Evolutionary conservation across 2,113 vertebrate species (phyloP).

Genomic region (Damaliscus lunatus): DNA sequence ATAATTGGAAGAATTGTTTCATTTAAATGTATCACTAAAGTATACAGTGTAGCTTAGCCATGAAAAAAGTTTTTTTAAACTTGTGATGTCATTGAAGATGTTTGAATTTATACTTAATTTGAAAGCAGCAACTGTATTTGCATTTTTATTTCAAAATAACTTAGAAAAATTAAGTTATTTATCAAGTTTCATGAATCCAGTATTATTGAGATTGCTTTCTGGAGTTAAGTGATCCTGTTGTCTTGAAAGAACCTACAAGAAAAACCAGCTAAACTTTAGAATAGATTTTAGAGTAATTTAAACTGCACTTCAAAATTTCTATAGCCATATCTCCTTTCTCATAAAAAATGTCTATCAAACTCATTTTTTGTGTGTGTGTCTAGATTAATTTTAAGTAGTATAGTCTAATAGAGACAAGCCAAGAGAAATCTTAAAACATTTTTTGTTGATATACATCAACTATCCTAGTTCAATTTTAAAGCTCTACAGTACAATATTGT

Average conservation of each 20-base stretch:
- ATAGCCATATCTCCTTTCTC: neutral
- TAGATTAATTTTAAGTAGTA: neutral
- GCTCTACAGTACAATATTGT: neutral
- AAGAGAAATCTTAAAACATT: neutral
- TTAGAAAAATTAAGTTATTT: neutral
- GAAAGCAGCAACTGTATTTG: neutral
- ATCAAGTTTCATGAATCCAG: neutral
- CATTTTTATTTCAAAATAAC: neutral
- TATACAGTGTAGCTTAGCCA: neutral
- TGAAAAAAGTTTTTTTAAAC: neutral
- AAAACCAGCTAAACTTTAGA: neutral
- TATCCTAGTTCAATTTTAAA: neutral
- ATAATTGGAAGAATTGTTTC: neutral
- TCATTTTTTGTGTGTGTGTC: neutral
- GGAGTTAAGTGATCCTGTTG: neutral
- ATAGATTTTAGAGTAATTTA: neutral
- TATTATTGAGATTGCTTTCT: neutral
- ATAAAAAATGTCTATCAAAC: neutral
- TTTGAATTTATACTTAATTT: neutral
- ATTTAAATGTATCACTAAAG: neutral
- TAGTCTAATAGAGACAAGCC: neutral
- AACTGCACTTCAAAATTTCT: neutral
- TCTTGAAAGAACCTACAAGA: neutral
- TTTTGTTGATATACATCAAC: neutral
- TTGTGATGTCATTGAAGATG: neutral